These are phyloP conservation scores for Limonius californicus DNA, from an alignment of 1,140 invertebrate genomes.

Conservation along the genomic window DNA sequence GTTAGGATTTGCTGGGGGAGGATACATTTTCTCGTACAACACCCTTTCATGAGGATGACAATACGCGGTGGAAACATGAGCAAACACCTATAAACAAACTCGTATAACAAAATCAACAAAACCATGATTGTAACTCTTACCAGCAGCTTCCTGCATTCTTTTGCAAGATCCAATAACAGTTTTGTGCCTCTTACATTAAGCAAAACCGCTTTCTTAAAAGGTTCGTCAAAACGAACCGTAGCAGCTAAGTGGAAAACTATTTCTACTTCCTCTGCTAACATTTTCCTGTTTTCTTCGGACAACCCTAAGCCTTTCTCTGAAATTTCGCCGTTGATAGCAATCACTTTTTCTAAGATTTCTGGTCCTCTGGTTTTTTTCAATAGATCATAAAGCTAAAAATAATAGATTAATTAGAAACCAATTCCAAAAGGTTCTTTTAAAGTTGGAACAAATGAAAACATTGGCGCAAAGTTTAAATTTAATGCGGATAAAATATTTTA, in stretches of 20 bases:
- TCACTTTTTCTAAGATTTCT: conserved; percentile 55
- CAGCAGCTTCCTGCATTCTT: conserved; percentile 61
- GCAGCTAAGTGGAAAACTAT: conserved; percentile 91
- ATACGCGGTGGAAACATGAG: conserved; percentile 61
- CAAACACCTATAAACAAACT: conserved; percentile 43
- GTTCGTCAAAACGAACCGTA: conserved; percentile 78
- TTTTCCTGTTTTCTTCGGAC: conserved; percentile 60
- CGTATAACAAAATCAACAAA: too few relatives aligned
- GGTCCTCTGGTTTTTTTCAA: conserved; percentile 18
- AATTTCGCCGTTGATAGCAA: conserved; percentile 76
- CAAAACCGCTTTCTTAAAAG: conserved; percentile 67
- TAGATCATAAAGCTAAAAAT: conserved; percentile 19
- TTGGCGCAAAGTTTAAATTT: too few relatives aligned
- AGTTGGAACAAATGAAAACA: too few relatives aligned
- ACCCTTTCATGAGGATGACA: conserved; percentile 64
- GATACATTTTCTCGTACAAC: conserved; percentile 66
- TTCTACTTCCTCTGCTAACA: conserved; percentile 66
- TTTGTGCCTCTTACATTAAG: conserved; percentile 74
- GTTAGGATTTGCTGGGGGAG: conserved; percentile 65
- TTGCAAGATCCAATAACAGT: conserved; percentile 67
- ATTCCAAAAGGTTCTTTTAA: too few relatives aligned
- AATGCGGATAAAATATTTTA: too few relatives aligned
- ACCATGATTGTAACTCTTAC: too few relatives aligned
- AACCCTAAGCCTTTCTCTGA: conserved; percentile 69
- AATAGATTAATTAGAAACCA: too few relatives aligned